These are phyloP conservation scores for Leptosomus discolor DNA, from an alignment of 2,113 vertebrate genomes.

Conservation along the genomic window DNA sequence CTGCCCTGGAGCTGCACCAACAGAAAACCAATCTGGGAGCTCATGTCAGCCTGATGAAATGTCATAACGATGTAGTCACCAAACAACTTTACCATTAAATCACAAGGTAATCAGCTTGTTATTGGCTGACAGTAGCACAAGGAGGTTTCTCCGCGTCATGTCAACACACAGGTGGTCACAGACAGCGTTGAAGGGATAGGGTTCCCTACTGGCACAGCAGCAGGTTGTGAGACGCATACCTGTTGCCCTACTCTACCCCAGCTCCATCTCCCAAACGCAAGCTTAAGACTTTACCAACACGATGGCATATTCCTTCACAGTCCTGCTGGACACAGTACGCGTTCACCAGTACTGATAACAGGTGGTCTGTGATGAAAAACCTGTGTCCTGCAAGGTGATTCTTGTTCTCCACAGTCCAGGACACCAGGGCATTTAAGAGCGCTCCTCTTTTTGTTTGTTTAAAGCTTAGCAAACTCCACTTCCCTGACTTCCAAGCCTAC, in stretches of 20 bases:
- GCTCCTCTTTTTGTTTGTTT: background rate
- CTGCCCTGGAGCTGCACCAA: background rate
- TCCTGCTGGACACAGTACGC: background rate
- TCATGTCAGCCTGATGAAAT: background rate
- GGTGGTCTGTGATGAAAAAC: accelerated
- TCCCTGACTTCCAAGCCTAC: background rate
- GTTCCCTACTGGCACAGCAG: background rate
- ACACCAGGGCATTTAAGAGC: background rate
- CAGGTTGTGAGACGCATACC: background rate
- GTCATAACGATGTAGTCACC: background rate
- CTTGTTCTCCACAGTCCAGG: background rate
- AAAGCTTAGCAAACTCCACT: background rate
- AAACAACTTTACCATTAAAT: background rate
- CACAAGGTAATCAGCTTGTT: background rate
- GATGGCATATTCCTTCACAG: background rate
- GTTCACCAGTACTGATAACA: background rate
- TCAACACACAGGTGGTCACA: background rate
- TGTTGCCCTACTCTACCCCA: background rate
- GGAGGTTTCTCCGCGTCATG: background rate
- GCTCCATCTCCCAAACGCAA: background rate
- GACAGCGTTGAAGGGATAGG: background rate
- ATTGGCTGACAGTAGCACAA: background rate
- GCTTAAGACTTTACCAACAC: background rate
- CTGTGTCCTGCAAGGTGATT: background rate
- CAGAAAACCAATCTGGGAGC: background rate